Evolutionary conservation across 2,888 invertebrate genomes (phyloP).

Genomic region (Caenorhabditis panamensis): DNA sequence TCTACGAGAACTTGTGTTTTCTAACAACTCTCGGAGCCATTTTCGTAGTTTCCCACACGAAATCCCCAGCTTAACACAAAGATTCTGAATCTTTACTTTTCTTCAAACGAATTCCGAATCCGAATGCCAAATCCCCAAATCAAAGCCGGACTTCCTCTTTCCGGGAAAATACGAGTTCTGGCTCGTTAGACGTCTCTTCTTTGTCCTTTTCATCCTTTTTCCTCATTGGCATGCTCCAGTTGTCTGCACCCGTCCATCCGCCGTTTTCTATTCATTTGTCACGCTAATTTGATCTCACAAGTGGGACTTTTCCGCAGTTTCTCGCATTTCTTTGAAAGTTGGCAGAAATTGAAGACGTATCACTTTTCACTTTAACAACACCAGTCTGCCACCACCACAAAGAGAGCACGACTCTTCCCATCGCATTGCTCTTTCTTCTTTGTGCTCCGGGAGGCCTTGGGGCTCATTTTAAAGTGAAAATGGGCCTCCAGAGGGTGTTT

Average conservation of each 20-base stretch:
- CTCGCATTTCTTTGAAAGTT: not conserved
- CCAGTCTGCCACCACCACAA: too few species aligned
- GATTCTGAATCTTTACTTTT: not conserved
- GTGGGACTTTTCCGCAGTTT: conserved; percentile 22
- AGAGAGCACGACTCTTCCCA: too few species aligned
- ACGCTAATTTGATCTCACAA: conserved; percentile 50
- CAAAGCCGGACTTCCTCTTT: not conserved
- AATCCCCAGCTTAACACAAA: not conserved
- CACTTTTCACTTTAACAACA: conserved; percentile 5
- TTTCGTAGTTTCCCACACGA: too few species aligned
- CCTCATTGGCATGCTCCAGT: not conserved
- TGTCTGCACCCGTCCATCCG: not conserved
- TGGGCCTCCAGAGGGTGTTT: conserved; percentile 24
- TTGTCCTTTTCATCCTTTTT: conserved; percentile 13
- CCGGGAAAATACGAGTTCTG: not conserved
- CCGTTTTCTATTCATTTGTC: conserved; percentile 22
- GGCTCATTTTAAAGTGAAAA: conserved; percentile 17
- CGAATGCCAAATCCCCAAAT: too few species aligned
- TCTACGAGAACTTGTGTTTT: too few species aligned
- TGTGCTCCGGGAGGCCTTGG: conserved; percentile 5
- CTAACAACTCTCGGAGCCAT: too few species aligned
- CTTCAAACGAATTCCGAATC: too few species aligned
- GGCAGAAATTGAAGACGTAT: conserved; percentile 33
- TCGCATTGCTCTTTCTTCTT: not conserved
- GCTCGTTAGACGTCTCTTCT: conserved; percentile 25